Evolutionary conservation across 1,140 invertebrate species (phyloP), one percentile per base, ranked within the genome.

Genomic region (Drosophila mauritiana): DNA sequence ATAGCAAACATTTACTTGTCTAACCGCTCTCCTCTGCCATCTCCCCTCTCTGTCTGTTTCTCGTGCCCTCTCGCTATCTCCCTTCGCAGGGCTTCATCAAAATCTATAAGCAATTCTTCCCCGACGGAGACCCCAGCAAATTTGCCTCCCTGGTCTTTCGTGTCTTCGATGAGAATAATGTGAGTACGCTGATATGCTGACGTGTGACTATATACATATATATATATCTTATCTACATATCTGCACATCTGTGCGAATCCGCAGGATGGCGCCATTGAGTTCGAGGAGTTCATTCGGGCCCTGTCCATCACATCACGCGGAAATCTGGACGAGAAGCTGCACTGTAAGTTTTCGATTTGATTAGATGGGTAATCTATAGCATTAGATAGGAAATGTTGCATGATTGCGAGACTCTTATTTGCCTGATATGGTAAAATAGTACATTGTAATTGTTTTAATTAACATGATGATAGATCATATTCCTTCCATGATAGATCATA

Each of bases 71-170:
- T 40, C 25, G 12, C 63, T 48, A 82, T 94, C 27, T 56, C 34
- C 40, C 20, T 22, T 45, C 37, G 12, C 65, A 99, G 98, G 98
- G 98, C 72, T 99, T 99, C 94, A 98, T 99, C 92, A 98, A 97
- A 94, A 99, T 99, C 92, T 99, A 99, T 94, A 98, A 98, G 94
- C 98, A 99, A 93, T 99, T 99, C 93, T 99, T 99, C 93, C 98
- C 98, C 45, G 97, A 99, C 95, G 98, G 98, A 69, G 98, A 99
- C 94, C 98, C 98, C 25, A 98, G 97, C 78, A 99, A 99, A 94
- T 99, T 99, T 93, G 98, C 98, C 7, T 97, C 97, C 12, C 95
- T 99, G 84, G 98, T 99, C 17, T 99, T 99, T 94, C 96, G 98
- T 91, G 98, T 99, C n/a, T 99, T 99, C 93, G 98, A 99, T 92